Conservation (phyloP, 2,113 vertebrate species). For the Zosterops hypoxanthus region DNA sequence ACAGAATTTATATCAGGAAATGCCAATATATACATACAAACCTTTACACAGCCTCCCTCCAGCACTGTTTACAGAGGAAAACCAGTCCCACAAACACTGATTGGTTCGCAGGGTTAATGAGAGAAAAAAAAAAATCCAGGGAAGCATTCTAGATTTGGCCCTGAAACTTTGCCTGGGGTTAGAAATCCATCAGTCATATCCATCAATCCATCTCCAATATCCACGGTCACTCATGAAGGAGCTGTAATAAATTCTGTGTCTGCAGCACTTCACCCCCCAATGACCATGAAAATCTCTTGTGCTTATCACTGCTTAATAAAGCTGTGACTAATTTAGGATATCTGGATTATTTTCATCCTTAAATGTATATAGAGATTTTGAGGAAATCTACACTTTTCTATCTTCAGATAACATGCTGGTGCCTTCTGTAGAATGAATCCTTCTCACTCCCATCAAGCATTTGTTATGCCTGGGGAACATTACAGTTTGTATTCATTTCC, state of each 20-base stretch:
- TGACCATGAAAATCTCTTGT: not conserved
- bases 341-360: not conserved
- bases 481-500: not conserved
- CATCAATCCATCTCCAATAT: not conserved
- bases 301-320: not conserved
- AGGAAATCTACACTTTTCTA: not conserved
- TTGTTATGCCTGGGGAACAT: slow-evolving; percentile 3
- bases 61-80: not conserved
- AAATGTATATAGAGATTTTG: not conserved
- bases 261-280: not conserved
- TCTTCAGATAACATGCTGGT: not conserved
- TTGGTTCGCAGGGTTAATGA: not conserved
- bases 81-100: not conserved
- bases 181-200: not conserved
- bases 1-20: not conserved
- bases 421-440: not conserved
- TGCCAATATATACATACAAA: not conserved
- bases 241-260: not conserved
- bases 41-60: not conserved
- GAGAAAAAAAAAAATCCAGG: not conserved
- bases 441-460: not conserved
- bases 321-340: not conserved
- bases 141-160: not conserved
- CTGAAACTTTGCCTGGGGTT: not conserved
- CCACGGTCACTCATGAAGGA: not conserved